Base-by-base conservation (phyloP, 2,888 invertebrate genomes). In the Eudemis profundana region DNA sequence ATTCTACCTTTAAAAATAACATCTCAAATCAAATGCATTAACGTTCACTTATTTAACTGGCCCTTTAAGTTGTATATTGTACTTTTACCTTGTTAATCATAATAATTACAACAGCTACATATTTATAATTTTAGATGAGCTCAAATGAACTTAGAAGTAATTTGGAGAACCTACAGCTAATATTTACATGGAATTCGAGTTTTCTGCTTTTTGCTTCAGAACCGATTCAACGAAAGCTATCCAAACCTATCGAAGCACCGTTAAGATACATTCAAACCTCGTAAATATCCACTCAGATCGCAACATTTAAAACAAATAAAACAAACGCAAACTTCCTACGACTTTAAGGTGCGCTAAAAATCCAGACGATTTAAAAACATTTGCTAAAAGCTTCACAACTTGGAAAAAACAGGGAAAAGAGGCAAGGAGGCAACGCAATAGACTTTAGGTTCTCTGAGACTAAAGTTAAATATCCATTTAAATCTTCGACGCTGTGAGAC, bases 381-480 rank as follows among this genome's bases (percentile, higher is more conserved):
- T 87, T 84, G 89, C 87, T 87, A 85, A 85, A 83, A 88, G 87
- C 84, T 85, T 82, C 77, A 74, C 80, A 80, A 90, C 86, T 88
- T 86, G 27, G 49, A 21, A 56, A 63, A 38, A 38, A 51, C 38
- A 47, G 51, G 38, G 44, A 73, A 74, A 67, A 74, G 78, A 77
- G 82, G 84, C 81, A 80, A 86, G 80, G 78, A 77, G 82, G 84
- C 81, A 80, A 86, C 79, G 86, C 88, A 87, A 89, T 87, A 88
- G 90, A 90, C 88, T 89, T 86, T 84, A 78, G 87, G 86, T 86
- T 87, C 82, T 85, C 84, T 83, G 87, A 90, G 89, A 89, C 87
- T 87, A 84, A 90, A 90, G 89, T 91, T 91, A 89, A 90, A 90
- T 91, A 91, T 90, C 90, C 89, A 90, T 91, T 91, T 91, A 91